These are phyloP conservation scores for Scrobipalpa atriplicella DNA, from an alignment of 2,888 invertebrate genomes.

Conservation along the genomic window DNA sequence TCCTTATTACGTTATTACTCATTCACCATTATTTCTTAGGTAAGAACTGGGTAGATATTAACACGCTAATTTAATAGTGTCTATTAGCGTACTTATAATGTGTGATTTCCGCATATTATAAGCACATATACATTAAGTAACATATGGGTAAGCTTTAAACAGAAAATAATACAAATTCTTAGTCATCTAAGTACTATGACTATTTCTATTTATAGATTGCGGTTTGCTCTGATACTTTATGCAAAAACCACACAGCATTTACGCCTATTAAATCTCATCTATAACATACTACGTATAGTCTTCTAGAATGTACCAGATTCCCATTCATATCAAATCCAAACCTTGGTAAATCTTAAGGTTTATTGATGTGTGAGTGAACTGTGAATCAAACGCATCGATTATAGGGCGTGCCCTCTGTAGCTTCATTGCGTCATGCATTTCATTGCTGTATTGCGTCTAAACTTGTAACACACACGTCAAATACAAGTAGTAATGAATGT, in stretches of 20 bases:
- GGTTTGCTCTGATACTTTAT: neutral
- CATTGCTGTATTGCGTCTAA: too few relatives aligned
- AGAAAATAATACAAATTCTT: neutral
- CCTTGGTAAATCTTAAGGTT: slow-evolving; percentile 15
- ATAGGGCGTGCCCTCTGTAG: too few relatives aligned
- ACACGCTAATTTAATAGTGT: neutral
- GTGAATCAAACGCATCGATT: slow-evolving; percentile 24
- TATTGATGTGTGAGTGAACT: slow-evolving; percentile 29
- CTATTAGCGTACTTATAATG: slow-evolving; percentile 3
- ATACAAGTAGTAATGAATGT: neutral
- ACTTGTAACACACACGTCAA: neutral
- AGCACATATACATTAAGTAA: neutral
- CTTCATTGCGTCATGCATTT: too few relatives aligned
- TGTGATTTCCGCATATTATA: slow-evolving; percentile 17
- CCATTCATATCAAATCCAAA: neutral
- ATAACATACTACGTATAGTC: neutral
- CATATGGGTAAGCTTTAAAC: neutral
- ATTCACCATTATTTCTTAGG: neutral
- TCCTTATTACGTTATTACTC: neutral
- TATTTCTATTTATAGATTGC: neutral
- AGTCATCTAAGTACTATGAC: neutral
- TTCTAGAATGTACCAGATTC: neutral
- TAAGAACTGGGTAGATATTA: neutral
- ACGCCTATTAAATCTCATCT: neutral
- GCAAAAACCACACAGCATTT: slow-evolving; percentile 1